Base-by-base conservation (phyloP, 2,113 vertebrate genomes). In the Lichenostomus cassidix region DNA sequence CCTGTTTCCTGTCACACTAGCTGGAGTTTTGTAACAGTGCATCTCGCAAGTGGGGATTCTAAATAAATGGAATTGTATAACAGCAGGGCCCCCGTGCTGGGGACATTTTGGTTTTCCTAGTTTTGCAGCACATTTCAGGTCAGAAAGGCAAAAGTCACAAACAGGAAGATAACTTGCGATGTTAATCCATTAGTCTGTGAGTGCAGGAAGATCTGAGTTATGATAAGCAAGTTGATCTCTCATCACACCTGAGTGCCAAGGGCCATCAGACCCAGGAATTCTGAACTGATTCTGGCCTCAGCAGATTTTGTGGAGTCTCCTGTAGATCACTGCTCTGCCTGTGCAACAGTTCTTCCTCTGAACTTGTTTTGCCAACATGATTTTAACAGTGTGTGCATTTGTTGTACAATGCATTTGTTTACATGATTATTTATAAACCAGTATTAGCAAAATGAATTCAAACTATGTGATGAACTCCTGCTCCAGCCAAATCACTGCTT, bases 21-120 rank as follows among this genome's bases (percentile, higher is more conserved):
- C 82, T 81, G 29, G 35, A 64, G 88, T 94, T 96, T 93, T 80
- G 71, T 89, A 90, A 96, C n/a, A 92, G 73, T 24, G 1, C 28
- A 56, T 92, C 93, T 92, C 31, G 3, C 85, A 90, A 92, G 63
- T 10, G n/a, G 31, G 79, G 84, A 41, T 35, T 74, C 89, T 70
- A 46, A 64, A 64, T 86, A 89, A 93, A 95, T 5, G 69, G 58
- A 70, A 47, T 78, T 92, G 44, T 89, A 44, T 81, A 91, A 93
- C 50, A 83, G 42, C 3, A 2, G 33, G 42, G 42, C 28, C 44
- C 77, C 42, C 0, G 0, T 67, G 63, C 81, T 70, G 62, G 18
- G 68, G 62, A 68, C 53, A 78, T 29, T 29, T 84, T 44, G 63
- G 31, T 71, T 83, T 80, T 92, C 37, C 64, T 62, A 9, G 39